Percentiles rank a stretch among this genome's conserved stretches.
phyloP scores from a whole-genome alignment of 2,113 vertebrate species.

The Colistium nudipinnis region DNA sequence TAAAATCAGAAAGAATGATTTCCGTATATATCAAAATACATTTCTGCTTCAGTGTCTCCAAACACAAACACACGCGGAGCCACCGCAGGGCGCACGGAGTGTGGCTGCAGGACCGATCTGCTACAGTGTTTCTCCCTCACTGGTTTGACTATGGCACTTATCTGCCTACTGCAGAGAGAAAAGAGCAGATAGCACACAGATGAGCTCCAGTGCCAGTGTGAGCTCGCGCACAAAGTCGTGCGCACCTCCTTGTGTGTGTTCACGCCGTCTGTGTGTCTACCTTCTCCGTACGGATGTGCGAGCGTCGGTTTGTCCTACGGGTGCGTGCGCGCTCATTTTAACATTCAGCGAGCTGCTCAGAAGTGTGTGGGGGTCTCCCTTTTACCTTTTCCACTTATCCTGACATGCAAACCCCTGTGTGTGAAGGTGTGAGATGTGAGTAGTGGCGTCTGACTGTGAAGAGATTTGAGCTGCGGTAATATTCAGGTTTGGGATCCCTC shows the following conservation, averaged over 20 bases:
- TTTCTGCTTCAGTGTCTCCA: slow-evolving; percentile 22
- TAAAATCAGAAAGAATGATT: not conserved
- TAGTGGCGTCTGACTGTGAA: slow-evolving; percentile 72
- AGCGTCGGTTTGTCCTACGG: slow-evolving; percentile 1
- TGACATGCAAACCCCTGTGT: slow-evolving; percentile 78
- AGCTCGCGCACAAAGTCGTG: slow-evolving; percentile 26
- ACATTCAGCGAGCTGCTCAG: slow-evolving; percentile 50
- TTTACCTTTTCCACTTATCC: slow-evolving; percentile 78
- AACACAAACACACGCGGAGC: slow-evolving; percentile 50
- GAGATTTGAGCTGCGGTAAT: slow-evolving; percentile 75
- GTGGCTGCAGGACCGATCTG: slow-evolving; percentile 58
- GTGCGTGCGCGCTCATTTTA: slow-evolving; percentile 41
- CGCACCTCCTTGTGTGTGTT: not conserved
- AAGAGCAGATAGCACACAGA: slow-evolving; percentile 73
- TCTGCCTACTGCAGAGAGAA: slow-evolving; percentile 78
- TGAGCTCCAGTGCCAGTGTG: slow-evolving; percentile 70
- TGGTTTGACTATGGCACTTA: slow-evolving; percentile 77
- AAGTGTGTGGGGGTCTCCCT: slow-evolving; percentile 68
- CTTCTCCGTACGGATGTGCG: too few species aligned
- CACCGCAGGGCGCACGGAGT: slow-evolving; percentile 35
- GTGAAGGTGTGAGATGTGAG: slow-evolving; percentile 78
- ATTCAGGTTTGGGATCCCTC: slow-evolving; percentile 75
- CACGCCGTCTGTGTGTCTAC: not conserved
- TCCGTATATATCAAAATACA: slow-evolving; percentile 33
- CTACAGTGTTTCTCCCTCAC: slow-evolving; percentile 70